Evolutionary conservation across 1,140 invertebrate genomes (phyloP), one percentile per base, ranked within the genome.

Genomic region (Matsumurasca onukii): DNA sequence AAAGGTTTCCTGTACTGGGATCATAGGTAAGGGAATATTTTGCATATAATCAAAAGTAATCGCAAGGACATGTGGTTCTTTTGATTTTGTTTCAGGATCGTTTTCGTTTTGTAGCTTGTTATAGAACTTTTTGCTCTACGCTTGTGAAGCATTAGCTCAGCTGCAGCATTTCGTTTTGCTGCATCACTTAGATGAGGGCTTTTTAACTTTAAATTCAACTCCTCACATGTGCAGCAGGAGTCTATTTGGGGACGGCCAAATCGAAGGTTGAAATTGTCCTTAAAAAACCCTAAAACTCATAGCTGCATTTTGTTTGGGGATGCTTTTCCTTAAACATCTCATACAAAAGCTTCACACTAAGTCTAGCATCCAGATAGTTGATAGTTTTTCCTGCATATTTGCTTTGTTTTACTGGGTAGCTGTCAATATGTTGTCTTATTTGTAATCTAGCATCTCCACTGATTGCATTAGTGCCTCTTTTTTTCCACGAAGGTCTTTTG

Each of bases 1-100:
- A 59, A 72, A 73, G 29, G 69, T 20, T 31, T 70, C 67, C 67
- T 66, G 67, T 45, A 61, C 61, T 61, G 70, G 59, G 31, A 73
- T 67, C 17, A 70, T 61, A 25, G 66, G 68, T 15, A 72, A 34
- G 31, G 67, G 52, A n/a, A 66, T 52, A 30, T 67, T 70, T 67
- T 71, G 51, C 63, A 72, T 59, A 57, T 63, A 72, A 67, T 73
- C 67, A 67, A 73, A 70, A 67, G 48, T 27, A 29, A 67, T 31
- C 31, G 51, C n/a, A 5, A 31, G 9, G 1, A 31, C 29, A 52
- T 67, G 27, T 13, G 20, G n/a, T 15, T 52, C 48, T 29, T 67
- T 31, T 48, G 27, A 24, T 3, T 25, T 22, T 31, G 17, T 51
- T n/a, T 9, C 13, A 12, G 31, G 25, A 17, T 45, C 45, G 24